phyloP scores from a whole-genome alignment of 2,113 vertebrate genomes.

The Tetraodon nigroviridis region DNA sequence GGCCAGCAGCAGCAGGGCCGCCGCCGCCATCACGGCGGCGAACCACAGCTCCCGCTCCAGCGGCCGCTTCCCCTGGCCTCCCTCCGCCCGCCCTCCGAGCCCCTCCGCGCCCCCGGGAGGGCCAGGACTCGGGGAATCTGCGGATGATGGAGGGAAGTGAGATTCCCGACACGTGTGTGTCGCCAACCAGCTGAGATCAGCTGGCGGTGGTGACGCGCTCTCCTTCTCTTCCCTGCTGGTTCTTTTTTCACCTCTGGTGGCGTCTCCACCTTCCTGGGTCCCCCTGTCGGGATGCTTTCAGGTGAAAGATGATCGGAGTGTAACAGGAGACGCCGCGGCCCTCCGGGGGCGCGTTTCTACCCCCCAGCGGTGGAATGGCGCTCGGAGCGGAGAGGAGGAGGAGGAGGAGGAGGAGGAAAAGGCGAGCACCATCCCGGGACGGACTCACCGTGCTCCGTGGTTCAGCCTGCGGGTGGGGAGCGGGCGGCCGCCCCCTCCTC shows the following conservation, averaged over 20 bases:
- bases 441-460: constrained; percentile 81
- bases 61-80: constrained; percentile 48
- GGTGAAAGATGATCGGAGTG: constrained; percentile 48
- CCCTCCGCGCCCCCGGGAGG: constrained; percentile 70
- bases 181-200: too few relatives aligned
- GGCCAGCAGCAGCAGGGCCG: constrained; percentile 85
- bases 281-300: constrained; percentile 1
- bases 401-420: background rate
- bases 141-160: background rate
- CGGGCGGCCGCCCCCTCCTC: constrained; percentile 67
- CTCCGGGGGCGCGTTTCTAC: too few relatives aligned
- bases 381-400: background rate
- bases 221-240: too few relatives aligned
- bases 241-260: too few relatives aligned
- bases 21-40: constrained; percentile 81
- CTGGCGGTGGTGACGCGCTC: too few relatives aligned
- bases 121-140: constrained; percentile 77
- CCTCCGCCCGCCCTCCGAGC: constrained; percentile 66
- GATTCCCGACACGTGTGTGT: too few relatives aligned
- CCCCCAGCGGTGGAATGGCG: too few relatives aligned
- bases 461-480: constrained; percentile 74
- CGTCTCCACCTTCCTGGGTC: too few relatives aligned
- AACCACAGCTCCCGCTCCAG: constrained; percentile 89
- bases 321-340: constrained; percentile 59
- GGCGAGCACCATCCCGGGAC: background rate